A percentile compares a stretch with the other conserved stretches of the same genome.
Conservation (phyloP, 2,113 vertebrate species). For the Spea multiplicata region DNA sequence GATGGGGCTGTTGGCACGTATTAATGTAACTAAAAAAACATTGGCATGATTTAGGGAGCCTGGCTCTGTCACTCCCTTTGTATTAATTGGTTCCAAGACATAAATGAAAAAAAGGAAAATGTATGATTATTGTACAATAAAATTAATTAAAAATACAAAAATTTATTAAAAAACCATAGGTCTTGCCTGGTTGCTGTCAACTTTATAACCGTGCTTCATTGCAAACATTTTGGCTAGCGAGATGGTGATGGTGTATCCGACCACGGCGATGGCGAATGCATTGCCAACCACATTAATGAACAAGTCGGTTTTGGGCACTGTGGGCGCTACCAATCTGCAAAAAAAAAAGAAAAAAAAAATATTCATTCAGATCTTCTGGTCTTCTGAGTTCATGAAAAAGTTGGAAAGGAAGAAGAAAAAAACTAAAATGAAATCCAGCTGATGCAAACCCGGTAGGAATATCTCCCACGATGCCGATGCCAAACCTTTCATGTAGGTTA, state of each 20-base stretch:
- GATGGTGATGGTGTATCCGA: slow-evolving; percentile 89
- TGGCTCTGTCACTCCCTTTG: no score
- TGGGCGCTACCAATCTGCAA: slow-evolving; percentile 74
- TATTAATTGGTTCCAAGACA: no score
- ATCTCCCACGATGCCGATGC: slow-evolving; percentile 75
- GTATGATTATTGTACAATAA: no score
- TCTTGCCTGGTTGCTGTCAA: slow-evolving; percentile 92
- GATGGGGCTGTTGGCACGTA: no score
- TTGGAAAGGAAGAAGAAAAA: no score
- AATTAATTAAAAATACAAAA: not conserved
- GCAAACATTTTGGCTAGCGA: slow-evolving; percentile 93
- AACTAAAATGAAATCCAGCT: not conserved
- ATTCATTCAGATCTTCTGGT: no score
- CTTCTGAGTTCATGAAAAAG: no score
- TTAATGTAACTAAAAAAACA: no score
- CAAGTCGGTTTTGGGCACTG: slow-evolving; percentile 59
- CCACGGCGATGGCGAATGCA: slow-evolving; percentile 86
- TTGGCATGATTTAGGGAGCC: no score
- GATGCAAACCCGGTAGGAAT: slow-evolving; percentile 82
- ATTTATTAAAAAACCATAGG: not conserved
- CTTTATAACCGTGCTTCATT: slow-evolving; percentile 88
- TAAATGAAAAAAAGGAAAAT: no score
- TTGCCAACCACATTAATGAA: slow-evolving; percentile 78
- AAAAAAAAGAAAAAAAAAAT: slow-evolving; percentile 14
- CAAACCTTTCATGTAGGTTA: slow-evolving; percentile 60